phyloP scores from a whole-genome alignment of 2,113 vertebrate genomes.

The Mystacornis crossleyi region DNA sequence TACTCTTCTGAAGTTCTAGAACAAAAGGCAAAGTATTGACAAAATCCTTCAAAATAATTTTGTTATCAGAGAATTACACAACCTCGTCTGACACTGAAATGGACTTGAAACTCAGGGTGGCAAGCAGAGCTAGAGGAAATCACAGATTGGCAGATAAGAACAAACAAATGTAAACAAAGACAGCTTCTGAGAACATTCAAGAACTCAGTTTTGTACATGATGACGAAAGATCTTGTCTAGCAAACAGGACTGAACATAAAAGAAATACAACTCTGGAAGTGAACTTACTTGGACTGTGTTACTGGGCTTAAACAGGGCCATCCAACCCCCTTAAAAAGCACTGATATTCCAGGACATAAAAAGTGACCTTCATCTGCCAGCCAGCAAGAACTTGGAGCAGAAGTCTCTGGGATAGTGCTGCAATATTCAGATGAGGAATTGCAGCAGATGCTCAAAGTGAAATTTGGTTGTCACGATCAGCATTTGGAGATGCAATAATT shows the following conservation, averaged over 20 bases:
- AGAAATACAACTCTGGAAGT: background rate
- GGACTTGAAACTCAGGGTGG: background rate
- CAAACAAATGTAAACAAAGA: background rate
- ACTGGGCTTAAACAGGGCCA: background rate
- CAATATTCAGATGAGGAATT: background rate
- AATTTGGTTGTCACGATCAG: background rate
- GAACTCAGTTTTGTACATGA: background rate
- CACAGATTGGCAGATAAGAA: background rate
- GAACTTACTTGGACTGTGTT: background rate
- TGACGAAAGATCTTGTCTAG: background rate
- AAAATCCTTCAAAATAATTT: background rate
- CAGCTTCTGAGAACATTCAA: background rate
- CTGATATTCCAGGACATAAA: no score
- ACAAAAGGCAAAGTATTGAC: background rate
- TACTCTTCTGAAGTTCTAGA: background rate
- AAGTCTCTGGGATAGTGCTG: fast-evolving
- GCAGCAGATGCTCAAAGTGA: background rate
- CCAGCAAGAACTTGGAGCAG: background rate
- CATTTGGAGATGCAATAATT: background rate
- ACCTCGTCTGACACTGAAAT: background rate
- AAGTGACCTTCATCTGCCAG: background rate
- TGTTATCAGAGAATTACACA: background rate
- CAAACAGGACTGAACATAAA: background rate
- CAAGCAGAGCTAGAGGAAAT: background rate
- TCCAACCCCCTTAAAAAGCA: background rate